These are phyloP conservation scores for Chamaetylas fuelleborni DNA, from an alignment of 2,113 vertebrate genomes.

Conservation along the genomic window DNA sequence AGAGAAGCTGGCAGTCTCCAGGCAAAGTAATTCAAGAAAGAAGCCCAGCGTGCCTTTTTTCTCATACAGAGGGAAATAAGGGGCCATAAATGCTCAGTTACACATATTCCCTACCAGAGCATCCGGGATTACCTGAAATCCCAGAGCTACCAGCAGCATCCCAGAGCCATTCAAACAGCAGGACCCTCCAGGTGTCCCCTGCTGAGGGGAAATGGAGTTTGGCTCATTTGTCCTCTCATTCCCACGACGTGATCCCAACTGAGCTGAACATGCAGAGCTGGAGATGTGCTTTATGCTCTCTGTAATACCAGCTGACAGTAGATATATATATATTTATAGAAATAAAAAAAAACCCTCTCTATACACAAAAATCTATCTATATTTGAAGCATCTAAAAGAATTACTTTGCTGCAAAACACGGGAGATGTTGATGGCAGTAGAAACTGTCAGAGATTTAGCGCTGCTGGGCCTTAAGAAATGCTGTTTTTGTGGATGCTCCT, in stretches of 20 bases:
- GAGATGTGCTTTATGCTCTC: neutral
- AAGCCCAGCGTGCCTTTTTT: neutral
- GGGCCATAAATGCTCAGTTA: neutral
- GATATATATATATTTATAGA: neutral
- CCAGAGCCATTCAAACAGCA: neutral
- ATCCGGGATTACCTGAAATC: neutral
- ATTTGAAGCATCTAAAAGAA: neutral
- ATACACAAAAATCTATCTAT: neutral
- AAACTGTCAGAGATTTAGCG: constrained; percentile 16
- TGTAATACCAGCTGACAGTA: neutral
- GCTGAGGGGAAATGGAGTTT: neutral
- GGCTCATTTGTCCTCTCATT: neutral
- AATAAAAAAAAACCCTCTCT: neutral
- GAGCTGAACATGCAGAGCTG: neutral
- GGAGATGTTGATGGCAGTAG: neutral
- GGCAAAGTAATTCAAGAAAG: neutral
- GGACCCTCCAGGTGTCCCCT: neutral
- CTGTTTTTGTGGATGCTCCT: neutral
- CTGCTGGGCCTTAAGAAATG: neutral
- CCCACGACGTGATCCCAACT: fast-evolving
- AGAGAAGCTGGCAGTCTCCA: neutral
- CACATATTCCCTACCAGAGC: neutral
- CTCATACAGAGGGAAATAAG: neutral
- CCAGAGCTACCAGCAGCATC: neutral
- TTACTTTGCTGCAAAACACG: neutral